phyloP scores from a whole-genome alignment of 2,113 vertebrate species.

The Cyanoramphus novaezelandiae region DNA sequence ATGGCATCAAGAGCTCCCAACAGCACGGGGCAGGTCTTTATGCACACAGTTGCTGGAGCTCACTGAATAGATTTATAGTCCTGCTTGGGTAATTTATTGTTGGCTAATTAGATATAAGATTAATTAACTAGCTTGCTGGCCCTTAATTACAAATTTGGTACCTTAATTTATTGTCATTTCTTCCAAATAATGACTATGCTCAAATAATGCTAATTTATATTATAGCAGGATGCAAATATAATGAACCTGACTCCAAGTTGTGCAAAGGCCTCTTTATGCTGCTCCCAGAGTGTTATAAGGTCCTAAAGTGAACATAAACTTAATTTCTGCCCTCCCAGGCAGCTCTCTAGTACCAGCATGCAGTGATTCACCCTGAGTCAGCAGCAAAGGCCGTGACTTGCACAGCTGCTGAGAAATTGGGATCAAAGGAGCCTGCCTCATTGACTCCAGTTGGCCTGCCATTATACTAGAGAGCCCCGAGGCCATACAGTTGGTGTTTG shows the following conservation, averaged over 20 bases:
- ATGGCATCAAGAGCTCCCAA: not conserved
- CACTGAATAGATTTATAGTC: constrained; percentile 34
- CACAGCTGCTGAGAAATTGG: constrained; percentile 49
- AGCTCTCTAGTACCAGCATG: not conserved
- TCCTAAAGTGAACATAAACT: constrained; percentile 1
- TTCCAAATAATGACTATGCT: not conserved
- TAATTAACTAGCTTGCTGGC: constrained; percentile 42
- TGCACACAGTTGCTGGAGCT: not conserved
- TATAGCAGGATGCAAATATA: not conserved
- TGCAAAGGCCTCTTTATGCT: constrained; percentile 20
- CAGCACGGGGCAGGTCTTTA: not conserved
- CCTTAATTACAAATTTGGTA: constrained; percentile 36
- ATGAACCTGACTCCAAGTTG: not conserved
- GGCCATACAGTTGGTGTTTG: constrained; percentile 47
- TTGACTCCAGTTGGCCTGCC: not conserved
- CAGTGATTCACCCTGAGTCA: constrained; percentile 7
- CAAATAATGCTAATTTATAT: constrained; percentile 21
- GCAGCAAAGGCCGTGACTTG: constrained; percentile 44
- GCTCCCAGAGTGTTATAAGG: not conserved
- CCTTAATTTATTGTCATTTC: constrained; percentile 34
- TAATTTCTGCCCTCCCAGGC: constrained; percentile 32
- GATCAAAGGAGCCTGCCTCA: constrained; percentile 32
- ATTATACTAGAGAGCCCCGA: not conserved
- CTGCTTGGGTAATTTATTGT: constrained; percentile 35
- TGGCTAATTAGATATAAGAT: constrained; percentile 47